Conservation (phyloP, 2,888 invertebrate genomes). For the Drosophila mayaguana region DNA sequence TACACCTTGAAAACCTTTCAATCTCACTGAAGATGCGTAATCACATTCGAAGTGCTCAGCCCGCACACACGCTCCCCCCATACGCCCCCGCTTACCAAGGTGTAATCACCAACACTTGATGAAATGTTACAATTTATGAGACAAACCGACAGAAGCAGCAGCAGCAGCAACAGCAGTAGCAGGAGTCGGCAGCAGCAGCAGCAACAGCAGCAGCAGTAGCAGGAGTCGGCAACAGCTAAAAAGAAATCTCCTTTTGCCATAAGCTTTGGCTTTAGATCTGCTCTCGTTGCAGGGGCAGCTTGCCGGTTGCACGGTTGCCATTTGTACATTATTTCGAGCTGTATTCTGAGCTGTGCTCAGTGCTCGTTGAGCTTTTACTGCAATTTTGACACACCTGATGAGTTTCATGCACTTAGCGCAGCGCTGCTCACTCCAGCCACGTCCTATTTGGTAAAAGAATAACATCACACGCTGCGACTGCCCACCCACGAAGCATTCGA, state of each 20-base stretch:
- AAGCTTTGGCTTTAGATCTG: conserved; percentile 7
- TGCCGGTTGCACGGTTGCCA: conserved; percentile 37
- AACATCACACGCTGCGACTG: not conserved
- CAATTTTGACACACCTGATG: conserved; percentile 78
- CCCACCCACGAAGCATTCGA: not conserved
- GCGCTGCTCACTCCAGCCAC: conserved; percentile 11
- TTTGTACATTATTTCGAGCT: conserved; percentile 55
- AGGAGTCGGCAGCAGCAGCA: conserved; percentile 14
- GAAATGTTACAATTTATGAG: conserved; percentile 77
- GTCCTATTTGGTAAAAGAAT: conserved; percentile 31
- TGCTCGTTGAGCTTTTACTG: conserved; percentile 61
- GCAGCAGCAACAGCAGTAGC: conserved; percentile 32
- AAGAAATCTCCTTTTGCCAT: conserved; percentile 20
- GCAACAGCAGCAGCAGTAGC: conserved; percentile 24
- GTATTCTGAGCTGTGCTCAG: conserved; percentile 26
- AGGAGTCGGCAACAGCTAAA: conserved; percentile 32
- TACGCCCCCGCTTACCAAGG: not conserved
- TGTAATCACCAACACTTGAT: conserved; percentile 74
- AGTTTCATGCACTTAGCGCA: conserved; percentile 64
- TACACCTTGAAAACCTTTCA: conserved; percentile 73
- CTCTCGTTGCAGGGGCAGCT: conserved; percentile 1
- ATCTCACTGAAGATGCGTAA: conserved; percentile 69
- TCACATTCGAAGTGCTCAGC: conserved; percentile 62
- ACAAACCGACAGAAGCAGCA: conserved; percentile 51
- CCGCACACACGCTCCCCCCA: not conserved